Evolutionary conservation across 2,888 invertebrate species (phyloP), one percentile per base, ranked within the genome.

Genomic region (Calephelis perditalis): DNA sequence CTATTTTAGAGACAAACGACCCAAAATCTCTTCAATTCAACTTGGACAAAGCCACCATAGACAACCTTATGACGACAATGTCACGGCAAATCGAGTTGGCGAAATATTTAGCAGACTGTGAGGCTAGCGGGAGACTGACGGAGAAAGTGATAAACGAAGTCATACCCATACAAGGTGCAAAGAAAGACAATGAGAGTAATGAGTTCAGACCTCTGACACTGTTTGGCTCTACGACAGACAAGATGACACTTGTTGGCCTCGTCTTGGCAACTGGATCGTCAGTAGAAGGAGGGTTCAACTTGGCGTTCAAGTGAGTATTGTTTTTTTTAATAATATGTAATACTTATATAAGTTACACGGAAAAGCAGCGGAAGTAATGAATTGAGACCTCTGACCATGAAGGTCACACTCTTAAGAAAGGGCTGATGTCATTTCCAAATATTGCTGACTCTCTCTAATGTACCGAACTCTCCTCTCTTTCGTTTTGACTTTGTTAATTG

Each of bases 1-100:
- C 57, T 40, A 46, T 72, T 70, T 7, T 81, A 91, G 90, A 86
- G 75, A 75, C 83, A 55, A 83, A 90, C 62, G 86, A 91, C 62
- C 81, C 91, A 26, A 90, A 92, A 66, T 90, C 92, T 0, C 86
- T 95, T 54, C 92, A 94, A 7, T 94, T 96, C 91, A 93, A 94
- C 79, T 88, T 96, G 75, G 94, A 94, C 78, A 92, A 93, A 36
- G 89, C 91, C 65, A 93, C 94, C n/a, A 92, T 96, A 67, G 94
- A 94, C 77, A 94, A 93, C 68, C 94, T 97, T 67, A 94, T 97
- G 68, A 94, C 94, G 61, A 95, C 95, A 0, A 94, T 97, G 67
- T 92, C 93, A 6, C 88, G 95, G n/a, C 97, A 98, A 79, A 93
- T 95, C 70, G 96, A 97, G 71, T 91, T 97, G 0, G 93, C 94